Evolutionary conservation across 2,888 invertebrate genomes (phyloP).

Genomic region (Zygaena filipendulae): DNA sequence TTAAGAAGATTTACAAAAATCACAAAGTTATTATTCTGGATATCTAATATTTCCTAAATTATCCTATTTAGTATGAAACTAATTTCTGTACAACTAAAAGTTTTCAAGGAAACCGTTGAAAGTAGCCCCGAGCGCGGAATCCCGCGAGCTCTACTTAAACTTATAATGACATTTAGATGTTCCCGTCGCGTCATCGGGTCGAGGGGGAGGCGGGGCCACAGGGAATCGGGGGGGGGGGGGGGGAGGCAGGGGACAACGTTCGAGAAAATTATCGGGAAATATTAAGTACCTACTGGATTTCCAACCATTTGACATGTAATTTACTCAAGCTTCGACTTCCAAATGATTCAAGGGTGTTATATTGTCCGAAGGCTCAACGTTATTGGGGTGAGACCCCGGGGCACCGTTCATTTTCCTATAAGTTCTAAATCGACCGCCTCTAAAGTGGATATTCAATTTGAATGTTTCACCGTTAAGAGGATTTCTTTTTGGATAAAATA

Average conservation of each 20-base stretch:
- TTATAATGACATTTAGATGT: conserved; percentile 66
- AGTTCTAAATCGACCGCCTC: conserved; percentile 33
- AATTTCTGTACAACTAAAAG: too few species aligned
- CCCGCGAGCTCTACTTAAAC: conserved; percentile 42
- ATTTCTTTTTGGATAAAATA: too few species aligned
- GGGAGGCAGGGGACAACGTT: conserved; percentile 14
- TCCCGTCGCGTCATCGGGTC: conserved; percentile 41
- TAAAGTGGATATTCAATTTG: conserved; percentile 39
- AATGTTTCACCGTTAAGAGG: conserved; percentile 37
- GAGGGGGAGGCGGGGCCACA: conserved; percentile 9
- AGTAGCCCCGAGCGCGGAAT: conserved; percentile 37
- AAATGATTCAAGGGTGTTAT: conserved; percentile 46
- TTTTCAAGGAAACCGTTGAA: conserved; percentile 30
- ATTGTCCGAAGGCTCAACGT: conserved; percentile 49
- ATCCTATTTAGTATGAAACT: too few species aligned
- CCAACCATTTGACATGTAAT: conserved; percentile 57
- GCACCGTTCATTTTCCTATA: conserved; percentile 23
- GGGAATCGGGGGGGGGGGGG: conserved; percentile 9
- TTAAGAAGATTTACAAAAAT: too few species aligned
- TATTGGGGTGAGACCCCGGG: conserved; percentile 34
- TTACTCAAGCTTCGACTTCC: conserved; percentile 33
- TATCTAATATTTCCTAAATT: too few species aligned
- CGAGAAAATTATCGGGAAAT: conserved; percentile 35
- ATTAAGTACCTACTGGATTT: conserved; percentile 60
- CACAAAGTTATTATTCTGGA: too few species aligned